Base-by-base conservation (phyloP, 2,797 vertebrate species). In the Pterois miles region DNA sequence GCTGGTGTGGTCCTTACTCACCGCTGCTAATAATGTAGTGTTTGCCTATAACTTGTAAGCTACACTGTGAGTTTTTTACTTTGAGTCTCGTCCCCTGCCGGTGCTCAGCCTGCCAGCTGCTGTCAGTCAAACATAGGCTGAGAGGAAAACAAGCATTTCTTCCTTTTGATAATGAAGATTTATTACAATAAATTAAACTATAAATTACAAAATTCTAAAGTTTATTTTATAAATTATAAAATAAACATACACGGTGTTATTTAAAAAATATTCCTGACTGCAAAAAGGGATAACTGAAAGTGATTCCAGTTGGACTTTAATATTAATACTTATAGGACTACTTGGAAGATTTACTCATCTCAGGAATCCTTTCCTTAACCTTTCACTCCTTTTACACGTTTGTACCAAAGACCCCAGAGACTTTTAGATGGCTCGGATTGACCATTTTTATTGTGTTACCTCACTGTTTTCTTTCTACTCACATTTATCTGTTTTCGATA, bases 401-500 rank as follows among this genome's bases (percentile, higher is more conserved):
- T 71, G 54, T 36, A 34, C 46, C 59, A 81, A 75, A 80, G 12
- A 29, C 57, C 40, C 48, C 20, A 40, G 75, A 52, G 53, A 53
- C 13, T 48, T 48, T 82, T 27, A 43, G 23, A 50, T 52, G 36
- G 20, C 54, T 76, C 40, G 11, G 23, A 85, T 75, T 74, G 62
- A 33, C 54, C 43, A 48, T 77, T 86, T 85, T 64, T 54, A 43
- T 76, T 50, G 58, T 65, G 79, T 79, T 76, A 65, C 82, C 80
- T 72, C 68, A 73, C 54, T 79, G 48, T 67, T 63, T 89, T 86
- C 71, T 81, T 67, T 68, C 31, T 43, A 8, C 66, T 88, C 77
- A 68, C 71, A 22, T 88, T 78, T 79, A 90, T 91, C 85, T 90
- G 82, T 93, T 92, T 89, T 84, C 84, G 3, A 84, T 92, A 85